A percentile compares a stretch with the other conserved stretches of the same genome.
Evolutionary conservation across 2,797 vertebrate species (phyloP).

Genomic region (Epinephelus coioides): DNA sequence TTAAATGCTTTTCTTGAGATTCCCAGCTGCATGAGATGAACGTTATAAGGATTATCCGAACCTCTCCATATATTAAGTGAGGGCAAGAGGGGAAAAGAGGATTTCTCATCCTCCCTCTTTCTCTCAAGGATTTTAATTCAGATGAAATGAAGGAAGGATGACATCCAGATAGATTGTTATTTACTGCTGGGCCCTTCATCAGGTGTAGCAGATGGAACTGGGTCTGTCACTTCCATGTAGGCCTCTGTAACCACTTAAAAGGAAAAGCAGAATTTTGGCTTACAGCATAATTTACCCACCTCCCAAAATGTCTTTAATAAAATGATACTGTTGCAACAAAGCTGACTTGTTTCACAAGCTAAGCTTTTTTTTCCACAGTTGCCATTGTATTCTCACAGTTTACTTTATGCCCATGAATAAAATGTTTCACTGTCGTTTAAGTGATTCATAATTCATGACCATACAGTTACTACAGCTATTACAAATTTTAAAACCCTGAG

Average conservation of each 20-base stretch:
- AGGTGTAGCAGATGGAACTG: conserved; percentile 48
- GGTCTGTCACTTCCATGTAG: conserved; percentile 33
- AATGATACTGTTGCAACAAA: background rate
- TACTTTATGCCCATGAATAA: conserved; percentile 9
- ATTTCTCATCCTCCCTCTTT: conserved; percentile 25
- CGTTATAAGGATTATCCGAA: conserved; percentile 69
- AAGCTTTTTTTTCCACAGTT: conserved; percentile 27
- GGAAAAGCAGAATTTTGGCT: conserved; percentile 2
- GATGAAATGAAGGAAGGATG: conserved; percentile 60
- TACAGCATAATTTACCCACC: background rate
- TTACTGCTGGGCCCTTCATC: conserved; percentile 57
- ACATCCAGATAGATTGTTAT: conserved; percentile 55
- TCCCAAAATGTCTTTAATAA: conserved; percentile 13
- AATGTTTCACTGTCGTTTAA: conserved; percentile 22
- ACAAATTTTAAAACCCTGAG: conserved; percentile 29
- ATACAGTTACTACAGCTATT: conserved; percentile 38
- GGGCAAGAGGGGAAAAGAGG: conserved; percentile 45
- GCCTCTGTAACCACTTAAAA: conserved; percentile 27
- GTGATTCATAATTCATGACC: conserved; percentile 50
- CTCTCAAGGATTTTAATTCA: conserved; percentile 52
- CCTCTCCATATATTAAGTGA: conserved; percentile 60
- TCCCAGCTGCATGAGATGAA: conserved; percentile 67
- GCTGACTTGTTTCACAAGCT: conserved; percentile 17
- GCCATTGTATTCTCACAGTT: background rate
- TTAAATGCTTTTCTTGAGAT: conserved; percentile 72